Percentiles rank a stretch among this genome's conserved stretches.
These are phyloP conservation scores for Entomobrya multifasciata DNA, from an alignment of 2,888 invertebrate genomes.

Conservation along the genomic window DNA sequence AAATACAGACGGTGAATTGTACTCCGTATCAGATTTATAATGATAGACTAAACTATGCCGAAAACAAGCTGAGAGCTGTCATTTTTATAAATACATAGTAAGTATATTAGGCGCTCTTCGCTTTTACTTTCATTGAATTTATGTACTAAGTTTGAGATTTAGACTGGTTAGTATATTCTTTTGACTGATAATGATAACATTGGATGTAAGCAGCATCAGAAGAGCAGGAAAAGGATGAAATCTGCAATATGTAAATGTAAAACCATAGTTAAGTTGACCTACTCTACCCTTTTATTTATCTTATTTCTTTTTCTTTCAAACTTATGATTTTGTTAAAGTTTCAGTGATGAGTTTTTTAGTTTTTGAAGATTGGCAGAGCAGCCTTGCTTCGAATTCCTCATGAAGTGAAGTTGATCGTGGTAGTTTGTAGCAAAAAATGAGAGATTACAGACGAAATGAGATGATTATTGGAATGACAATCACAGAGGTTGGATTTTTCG, in stretches of 20 bases:
- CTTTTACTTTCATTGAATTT: no score
- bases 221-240: background rate
- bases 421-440: background rate
- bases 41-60: background rate
- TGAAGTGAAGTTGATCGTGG: background rate
- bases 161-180: background rate
- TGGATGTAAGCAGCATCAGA: background rate
- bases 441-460: constrained; percentile 58
- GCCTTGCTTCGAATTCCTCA: background rate
- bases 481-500: constrained; percentile 75
- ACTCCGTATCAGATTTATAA: constrained; percentile 18
- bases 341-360: constrained; percentile 23
- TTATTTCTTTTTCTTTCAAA: constrained; percentile 39
- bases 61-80: background rate
- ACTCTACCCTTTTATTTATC: constrained; percentile 51
- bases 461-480: constrained; percentile 64
- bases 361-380: no score
- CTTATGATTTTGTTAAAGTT: constrained; percentile 48
- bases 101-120: background rate
- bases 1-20: background rate
- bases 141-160: background rate
- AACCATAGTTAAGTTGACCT: constrained; percentile 3
- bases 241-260: no score
- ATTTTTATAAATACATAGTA: background rate
- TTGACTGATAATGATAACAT: constrained; percentile 8